Conservation (phyloP, 2,888 invertebrate genomes). For the Cactoblastis cactorum region DNA sequence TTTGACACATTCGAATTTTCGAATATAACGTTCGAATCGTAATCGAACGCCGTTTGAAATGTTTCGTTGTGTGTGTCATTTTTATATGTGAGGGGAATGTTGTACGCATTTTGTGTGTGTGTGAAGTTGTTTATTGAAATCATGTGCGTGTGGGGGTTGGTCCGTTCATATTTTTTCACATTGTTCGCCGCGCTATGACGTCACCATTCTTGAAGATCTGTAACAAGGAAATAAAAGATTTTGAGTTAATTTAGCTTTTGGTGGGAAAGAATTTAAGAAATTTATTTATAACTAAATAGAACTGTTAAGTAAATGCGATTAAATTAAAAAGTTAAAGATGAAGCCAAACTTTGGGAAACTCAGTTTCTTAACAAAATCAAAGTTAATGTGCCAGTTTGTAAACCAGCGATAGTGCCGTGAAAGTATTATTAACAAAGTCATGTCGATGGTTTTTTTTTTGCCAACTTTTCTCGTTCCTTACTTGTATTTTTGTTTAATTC, state of each 20-base stretch:
- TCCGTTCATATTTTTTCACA: constrained; percentile 55
- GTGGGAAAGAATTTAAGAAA: too few relatives aligned
- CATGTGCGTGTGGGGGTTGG: constrained; percentile 54
- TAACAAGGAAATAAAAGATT: constrained; percentile 30
- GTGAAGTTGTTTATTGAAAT: constrained; percentile 65
- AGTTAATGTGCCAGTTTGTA: too few relatives aligned
- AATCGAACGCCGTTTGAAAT: constrained; percentile 18
- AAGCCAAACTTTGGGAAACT: too few relatives aligned
- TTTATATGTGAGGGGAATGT: constrained; percentile 36
- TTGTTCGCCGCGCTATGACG: constrained; percentile 36
- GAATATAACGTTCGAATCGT: constrained; percentile 32
- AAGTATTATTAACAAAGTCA: too few relatives aligned
- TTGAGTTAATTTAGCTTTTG: background rate
- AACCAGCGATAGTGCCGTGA: too few relatives aligned
- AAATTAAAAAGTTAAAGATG: background rate
- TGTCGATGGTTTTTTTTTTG: too few relatives aligned
- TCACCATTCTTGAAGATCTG: constrained; percentile 30
- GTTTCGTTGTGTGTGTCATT: constrained; percentile 29
- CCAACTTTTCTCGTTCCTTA: too few relatives aligned
- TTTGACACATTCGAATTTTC: constrained; percentile 42
- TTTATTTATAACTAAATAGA: background rate
- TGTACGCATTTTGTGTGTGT: constrained; percentile 48
- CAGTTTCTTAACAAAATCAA: too few relatives aligned
- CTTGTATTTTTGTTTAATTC: too few relatives aligned
- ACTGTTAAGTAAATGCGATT: background rate